These are phyloP conservation scores for Cantharis rufa DNA, from an alignment of 2,888 invertebrate species.

Conservation along the genomic window DNA sequence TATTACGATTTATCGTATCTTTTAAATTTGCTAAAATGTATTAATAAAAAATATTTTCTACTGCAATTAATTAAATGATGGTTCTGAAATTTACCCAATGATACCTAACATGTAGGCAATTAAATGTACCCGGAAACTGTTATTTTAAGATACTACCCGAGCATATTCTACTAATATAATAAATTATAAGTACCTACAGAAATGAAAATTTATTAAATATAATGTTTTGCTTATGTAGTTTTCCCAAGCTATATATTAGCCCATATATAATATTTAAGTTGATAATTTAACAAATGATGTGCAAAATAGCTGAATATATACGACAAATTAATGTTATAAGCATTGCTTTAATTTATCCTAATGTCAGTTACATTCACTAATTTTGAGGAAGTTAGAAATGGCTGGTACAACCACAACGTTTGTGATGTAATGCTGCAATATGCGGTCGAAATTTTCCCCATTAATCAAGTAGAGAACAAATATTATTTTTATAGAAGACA, in stretches of 20 bases:
- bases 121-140: background rate
- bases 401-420: background rate
- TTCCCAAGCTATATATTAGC: background rate
- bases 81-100: background rate
- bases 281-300: background rate
- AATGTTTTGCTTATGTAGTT: background rate
- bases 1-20: conserved; percentile 13
- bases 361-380: conserved; percentile 13
- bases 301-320: background rate
- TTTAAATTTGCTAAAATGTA: background rate
- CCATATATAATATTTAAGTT: background rate
- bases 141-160: background rate
- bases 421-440: conserved; percentile 10
- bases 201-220: background rate
- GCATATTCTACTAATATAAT: background rate
- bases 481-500: conserved; percentile 13
- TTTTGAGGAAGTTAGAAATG: conserved; percentile 6
- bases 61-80: background rate
- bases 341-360: conserved; percentile 8
- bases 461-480: conserved; percentile 9
- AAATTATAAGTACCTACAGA: background rate
- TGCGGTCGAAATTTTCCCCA: conserved; percentile 9
- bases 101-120: too few species aligned
- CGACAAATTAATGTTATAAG: background rate
- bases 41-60: background rate